phyloP scores from a whole-genome alignment of 1,140 invertebrate species.

The Lethrus apterus region DNA sequence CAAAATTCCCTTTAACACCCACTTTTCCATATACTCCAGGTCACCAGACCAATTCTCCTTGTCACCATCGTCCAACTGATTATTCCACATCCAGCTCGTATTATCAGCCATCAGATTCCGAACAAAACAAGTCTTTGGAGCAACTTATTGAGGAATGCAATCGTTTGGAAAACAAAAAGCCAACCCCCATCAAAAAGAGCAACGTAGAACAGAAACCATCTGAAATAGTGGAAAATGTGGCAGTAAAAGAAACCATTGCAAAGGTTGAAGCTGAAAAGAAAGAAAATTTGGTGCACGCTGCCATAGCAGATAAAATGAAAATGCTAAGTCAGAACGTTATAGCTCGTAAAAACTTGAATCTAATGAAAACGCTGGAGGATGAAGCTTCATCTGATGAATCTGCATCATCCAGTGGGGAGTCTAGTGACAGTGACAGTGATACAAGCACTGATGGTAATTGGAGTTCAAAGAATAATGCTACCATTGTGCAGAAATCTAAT shows the following conservation, averaged over 20 bases:
- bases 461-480: conserved; percentile 11
- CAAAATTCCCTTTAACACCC: conserved; percentile 35
- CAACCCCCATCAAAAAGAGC: conserved; percentile 9
- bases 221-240: conserved; percentile 15
- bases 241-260: conserved; percentile 7
- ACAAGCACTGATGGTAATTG: conserved; percentile 12
- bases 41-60: conserved; percentile 12
- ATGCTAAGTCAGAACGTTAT: conserved; percentile 26
- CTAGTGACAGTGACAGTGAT: conserved; percentile 8
- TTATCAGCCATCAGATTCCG: conserved; percentile 35
- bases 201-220: too few species aligned
- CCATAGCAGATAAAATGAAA: conserved; percentile 15
- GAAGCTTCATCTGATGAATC: conserved; percentile 10
- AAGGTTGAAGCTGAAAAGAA: conserved; percentile 11
- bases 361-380: conserved; percentile 19
- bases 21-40: conserved; percentile 25
- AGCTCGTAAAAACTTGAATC: conserved; percentile 34
- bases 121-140: conserved; percentile 35
- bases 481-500: neutral
- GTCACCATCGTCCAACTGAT: conserved; percentile 28
- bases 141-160: conserved; percentile 28
- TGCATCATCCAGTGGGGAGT: conserved; percentile 1
- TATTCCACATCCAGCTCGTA: conserved; percentile 35
- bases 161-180: conserved; percentile 13
- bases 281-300: conserved; percentile 2